Percentiles rank a stretch among this genome's conserved stretches.
Evolutionary conservation across 2,797 vertebrate species (phyloP).

Genomic region (Echeneis naucrates): DNA sequence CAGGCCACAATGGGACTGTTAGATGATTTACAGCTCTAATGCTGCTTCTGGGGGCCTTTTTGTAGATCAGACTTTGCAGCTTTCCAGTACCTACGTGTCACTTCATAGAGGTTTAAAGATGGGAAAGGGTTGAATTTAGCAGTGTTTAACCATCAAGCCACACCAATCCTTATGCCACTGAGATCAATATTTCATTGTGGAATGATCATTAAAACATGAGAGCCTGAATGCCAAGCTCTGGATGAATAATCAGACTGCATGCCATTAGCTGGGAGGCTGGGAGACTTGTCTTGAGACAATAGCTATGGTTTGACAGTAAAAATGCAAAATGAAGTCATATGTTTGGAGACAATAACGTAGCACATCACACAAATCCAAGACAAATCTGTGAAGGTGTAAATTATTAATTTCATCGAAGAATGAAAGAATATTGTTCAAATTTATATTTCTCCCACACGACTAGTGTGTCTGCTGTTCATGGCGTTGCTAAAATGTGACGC

Average conservation of each 20-base stretch:
- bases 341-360: conserved; percentile 11
- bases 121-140: conserved; percentile 59
- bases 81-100: conserved; percentile 28
- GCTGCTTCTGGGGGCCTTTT: conserved; percentile 42
- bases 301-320: conserved; percentile 20
- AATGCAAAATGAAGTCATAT: conserved; percentile 11
- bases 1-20: conserved; percentile 54
- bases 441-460: conserved; percentile 26
- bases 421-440: conserved; percentile 11
- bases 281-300: conserved; percentile 37
- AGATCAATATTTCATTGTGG: conserved; percentile 83
- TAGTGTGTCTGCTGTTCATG: conserved; percentile 10
- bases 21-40: conserved; percentile 68
- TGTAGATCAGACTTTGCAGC: conserved; percentile 34
- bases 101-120: conserved; percentile 28
- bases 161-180: conserved; percentile 66
- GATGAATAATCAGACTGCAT: conserved; percentile 72
- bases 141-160: conserved; percentile 70
- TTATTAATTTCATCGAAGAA: conserved; percentile 11
- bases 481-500: conserved; percentile 12
- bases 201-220: conserved; percentile 84
- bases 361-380: conserved; percentile 5
- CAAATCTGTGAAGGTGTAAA: conserved; percentile 10
- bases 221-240: conserved; percentile 72
- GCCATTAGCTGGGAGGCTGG: conserved; percentile 39